phyloP scores from a whole-genome alignment of 2,797 vertebrate genomes.

The Furcifer pardalis region DNA sequence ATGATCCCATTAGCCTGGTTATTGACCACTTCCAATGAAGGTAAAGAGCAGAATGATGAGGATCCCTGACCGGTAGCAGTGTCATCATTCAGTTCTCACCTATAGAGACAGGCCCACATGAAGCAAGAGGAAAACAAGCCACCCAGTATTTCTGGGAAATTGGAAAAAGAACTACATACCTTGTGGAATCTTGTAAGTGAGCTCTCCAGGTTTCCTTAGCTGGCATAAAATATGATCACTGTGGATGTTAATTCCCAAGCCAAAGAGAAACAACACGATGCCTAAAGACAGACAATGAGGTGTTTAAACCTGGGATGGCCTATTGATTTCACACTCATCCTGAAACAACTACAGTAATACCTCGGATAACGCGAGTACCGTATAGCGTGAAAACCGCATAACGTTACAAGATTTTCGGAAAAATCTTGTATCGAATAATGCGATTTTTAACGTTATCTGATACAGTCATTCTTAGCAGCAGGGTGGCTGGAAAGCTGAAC shows the following conservation, averaged over 20 bases:
- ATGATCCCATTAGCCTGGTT: neutral
- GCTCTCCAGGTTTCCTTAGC: slow-evolving; percentile 87
- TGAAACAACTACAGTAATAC: no score
- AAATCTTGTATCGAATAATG: no score
- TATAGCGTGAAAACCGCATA: no score
- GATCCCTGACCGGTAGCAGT: neutral
- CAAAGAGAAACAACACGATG: slow-evolving; percentile 81
- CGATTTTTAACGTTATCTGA: no score
- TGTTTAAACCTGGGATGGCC: neutral
- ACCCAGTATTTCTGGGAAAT: neutral
- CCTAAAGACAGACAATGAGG: slow-evolving; percentile 74
- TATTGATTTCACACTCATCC: neutral
- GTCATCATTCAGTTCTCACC: neutral
- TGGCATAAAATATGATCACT: slow-evolving; percentile 85
- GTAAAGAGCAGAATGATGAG: neutral
- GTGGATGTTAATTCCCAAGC: slow-evolving; percentile 92
- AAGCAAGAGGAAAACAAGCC: neutral
- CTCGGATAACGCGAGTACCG: no score
- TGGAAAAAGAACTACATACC: slow-evolving; percentile 73
- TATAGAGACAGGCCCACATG: neutral
- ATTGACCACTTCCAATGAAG: neutral
- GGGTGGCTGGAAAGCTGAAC: no score
- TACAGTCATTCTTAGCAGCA: no score
- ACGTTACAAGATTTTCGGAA: no score
- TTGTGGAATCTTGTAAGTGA: slow-evolving; percentile 86